Base-by-base conservation (phyloP, 2,888 invertebrate species). In the Drosophila niveifrons region DNA sequence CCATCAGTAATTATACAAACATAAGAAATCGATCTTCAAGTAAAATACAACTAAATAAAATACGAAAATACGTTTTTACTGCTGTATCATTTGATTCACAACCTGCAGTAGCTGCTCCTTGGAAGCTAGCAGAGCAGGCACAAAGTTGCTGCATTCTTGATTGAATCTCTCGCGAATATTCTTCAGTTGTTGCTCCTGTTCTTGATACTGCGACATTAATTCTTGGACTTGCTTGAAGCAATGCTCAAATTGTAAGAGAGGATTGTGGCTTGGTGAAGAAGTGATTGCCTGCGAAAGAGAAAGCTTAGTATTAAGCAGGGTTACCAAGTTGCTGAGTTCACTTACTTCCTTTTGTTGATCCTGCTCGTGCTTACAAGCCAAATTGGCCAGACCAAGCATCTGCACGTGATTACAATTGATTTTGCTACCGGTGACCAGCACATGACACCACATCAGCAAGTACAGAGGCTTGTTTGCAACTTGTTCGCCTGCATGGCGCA, bases 101-200 rank as follows among this genome's bases (percentile, higher is more conserved):
- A 41, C 9, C 39, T 41, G 39, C 1, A 15, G 0, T 0, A 67
- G 36, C 18, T 59, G 67, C 9, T n/a, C 4, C 15, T 58, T 47
- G 0, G 68, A 58, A n/a, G 52, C 47, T 8, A 23, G 7, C 9
- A 17, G 10, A 56, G 46, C 1, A 58, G 66, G 39, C 7, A 41
- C 11, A 41, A 41, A 41, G 2, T 41, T 41, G 39, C 39, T 41
- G 39, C 39, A 41, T 8, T 41, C 13, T 2, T 41, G 13, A 41
- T 15, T 41, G 9, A 41, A 41, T 1, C 0, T 6, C 2, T 15
- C 15, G 2, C 39, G 15, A 2, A 13, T 41, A 11, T 41, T 8
- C 39, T 41, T 2, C 9, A 41, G 8, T 8, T 15, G 13, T 41
- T 41, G 39, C 39, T 41, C 39, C 39, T 41, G 39, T 11, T 13